Evolutionary conservation across 2,888 invertebrate genomes (phyloP), one percentile per base, ranked within the genome.

Genomic region (Drosophila emarginata): DNA sequence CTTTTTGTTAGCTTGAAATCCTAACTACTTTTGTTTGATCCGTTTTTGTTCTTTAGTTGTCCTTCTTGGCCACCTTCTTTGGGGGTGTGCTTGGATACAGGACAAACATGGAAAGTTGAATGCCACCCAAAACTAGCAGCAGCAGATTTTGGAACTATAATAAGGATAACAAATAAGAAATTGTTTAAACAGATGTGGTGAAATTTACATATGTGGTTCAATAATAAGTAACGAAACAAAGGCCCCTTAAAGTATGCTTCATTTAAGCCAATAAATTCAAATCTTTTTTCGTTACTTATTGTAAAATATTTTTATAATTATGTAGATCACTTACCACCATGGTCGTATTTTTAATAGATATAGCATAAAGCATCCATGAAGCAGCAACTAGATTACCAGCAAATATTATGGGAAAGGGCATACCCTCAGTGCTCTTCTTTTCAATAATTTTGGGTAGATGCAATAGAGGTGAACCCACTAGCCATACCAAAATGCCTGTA

Each of bases 371-470:
- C 51, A 89, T 76, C 92, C 92, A 92, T 12, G 90, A 80, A 2
- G 79, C 69, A 15, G 89, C 76, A n/a, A 98, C 97, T 5, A 97
- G 87, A 32, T 96, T 94, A 74, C 96, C 97, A 78, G 96, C 95
- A 37, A 96, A 92, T 85, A 97, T 97, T 67, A 98, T 93, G 7
- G 97, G 96, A 90, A 98, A 96, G 4, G 98, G 98, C 91, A 99
- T 93, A 39, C 95, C 94, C 71, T 96, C 96, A 0, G 98, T 96
- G 91, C 96, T 97, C 92, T 96, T 95, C 14, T 95, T 95, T 87
- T 93, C 93, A 36, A 98, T 94, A 62, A 98, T 95, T 65, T 95
- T 93, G 78, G 93, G 96, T 86, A 96, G 88, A 86, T 94, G 94
- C 15, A 95, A 92, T 2, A 97, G 91, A 0, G 97, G 97, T 7